phyloP scores from a whole-genome alignment of 53 echinoderm and acorn worm species.

The Paracentrotus lividus region DNA sequence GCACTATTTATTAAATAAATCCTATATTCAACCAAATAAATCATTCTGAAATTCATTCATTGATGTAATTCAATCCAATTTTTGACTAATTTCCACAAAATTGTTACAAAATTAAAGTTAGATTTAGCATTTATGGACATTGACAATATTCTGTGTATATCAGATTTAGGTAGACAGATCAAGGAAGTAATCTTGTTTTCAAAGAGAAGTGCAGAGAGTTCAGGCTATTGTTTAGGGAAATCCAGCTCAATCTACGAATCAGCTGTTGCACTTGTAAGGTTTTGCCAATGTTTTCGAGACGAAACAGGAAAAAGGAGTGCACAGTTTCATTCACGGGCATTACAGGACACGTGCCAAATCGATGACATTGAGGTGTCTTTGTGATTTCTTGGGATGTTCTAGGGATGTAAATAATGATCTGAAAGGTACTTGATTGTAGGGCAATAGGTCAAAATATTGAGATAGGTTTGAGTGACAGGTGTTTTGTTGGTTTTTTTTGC shows the following conservation, averaged over 20 bases:
- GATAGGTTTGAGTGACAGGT: background rate
- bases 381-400: background rate
- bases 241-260: background rate
- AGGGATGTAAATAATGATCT: background rate
- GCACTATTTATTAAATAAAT: too few species aligned
- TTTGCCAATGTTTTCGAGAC: background rate
- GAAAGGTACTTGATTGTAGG: background rate
- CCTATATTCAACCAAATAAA: too few species aligned
- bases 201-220: slow-evolving; percentile 22
- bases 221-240: slow-evolving; percentile 28
- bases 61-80: too few species aligned
- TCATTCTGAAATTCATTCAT: too few species aligned
- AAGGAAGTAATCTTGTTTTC: background rate
- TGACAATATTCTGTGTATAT: background rate
- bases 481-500: background rate
- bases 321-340: slow-evolving; percentile 13
- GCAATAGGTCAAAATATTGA: background rate
- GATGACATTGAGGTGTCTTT: background rate
- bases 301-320: slow-evolving; percentile 13
- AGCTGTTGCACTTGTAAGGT: slow-evolving; percentile 2
- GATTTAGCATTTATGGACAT: background rate
- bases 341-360: background rate
- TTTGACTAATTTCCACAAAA: background rate
- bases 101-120: background rate
- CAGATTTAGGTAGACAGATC: background rate